phyloP scores from a whole-genome alignment of 2,888 invertebrate genomes.

The Enoplolaimus lenunculus region DNA sequence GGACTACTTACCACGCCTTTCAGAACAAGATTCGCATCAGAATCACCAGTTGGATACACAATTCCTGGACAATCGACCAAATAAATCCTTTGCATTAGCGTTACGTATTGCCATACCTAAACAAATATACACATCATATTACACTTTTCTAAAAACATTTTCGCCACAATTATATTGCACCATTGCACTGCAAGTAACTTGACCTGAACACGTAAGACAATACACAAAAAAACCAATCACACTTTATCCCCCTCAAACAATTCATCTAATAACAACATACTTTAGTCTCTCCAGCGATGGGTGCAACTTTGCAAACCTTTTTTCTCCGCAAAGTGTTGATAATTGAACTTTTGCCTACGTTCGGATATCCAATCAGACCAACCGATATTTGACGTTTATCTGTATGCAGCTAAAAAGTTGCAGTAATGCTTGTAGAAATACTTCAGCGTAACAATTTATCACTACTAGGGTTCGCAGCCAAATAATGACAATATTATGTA shows the following conservation, averaged over 20 bases:
- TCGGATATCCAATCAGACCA: slow-evolving; percentile 96
- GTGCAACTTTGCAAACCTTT: slow-evolving; percentile 95
- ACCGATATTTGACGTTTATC: slow-evolving; percentile 98
- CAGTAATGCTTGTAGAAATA: no score
- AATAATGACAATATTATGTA: no score
- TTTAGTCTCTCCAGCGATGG: slow-evolving; percentile 72
- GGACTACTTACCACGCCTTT: slow-evolving; percentile 76
- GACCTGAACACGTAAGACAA: no score
- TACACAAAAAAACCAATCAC: background rate
- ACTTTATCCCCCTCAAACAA: background rate
- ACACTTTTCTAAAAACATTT: no score
- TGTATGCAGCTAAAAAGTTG: slow-evolving; percentile 54
- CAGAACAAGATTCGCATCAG: slow-evolving; percentile 68
- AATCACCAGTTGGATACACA: slow-evolving; percentile 88
- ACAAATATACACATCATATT: slow-evolving; percentile 15
- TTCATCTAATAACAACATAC: slow-evolving; percentile 30
- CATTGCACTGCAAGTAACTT: no score
- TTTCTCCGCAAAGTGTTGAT: slow-evolving; percentile 88
- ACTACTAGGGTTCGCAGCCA: no score
- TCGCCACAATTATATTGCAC: no score
- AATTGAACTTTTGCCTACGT: slow-evolving; percentile 93
- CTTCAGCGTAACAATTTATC: no score
- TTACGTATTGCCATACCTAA: slow-evolving; percentile 94
- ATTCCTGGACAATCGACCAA: slow-evolving; percentile 97
- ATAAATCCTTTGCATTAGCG: slow-evolving; percentile 87